Percentiles rank a stretch among this genome's conserved stretches.
Conservation (phyloP, 2,113 vertebrate species). For the Gyps fulvus region DNA sequence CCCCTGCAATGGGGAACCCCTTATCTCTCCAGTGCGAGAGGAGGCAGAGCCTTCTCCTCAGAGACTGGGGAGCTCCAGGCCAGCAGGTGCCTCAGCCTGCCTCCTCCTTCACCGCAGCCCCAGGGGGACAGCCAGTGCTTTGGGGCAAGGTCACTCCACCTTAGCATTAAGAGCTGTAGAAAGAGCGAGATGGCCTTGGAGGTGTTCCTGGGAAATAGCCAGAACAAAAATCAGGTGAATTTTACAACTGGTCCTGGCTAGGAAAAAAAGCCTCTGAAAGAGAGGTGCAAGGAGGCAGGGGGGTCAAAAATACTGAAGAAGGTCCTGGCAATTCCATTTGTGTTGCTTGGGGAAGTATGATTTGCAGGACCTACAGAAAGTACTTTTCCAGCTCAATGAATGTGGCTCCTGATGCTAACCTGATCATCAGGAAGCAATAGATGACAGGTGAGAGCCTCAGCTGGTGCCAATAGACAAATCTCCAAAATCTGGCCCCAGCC, state of each 20-base stretch:
- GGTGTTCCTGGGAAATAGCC: neutral
- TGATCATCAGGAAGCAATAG: neutral
- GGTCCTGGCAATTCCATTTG: neutral
- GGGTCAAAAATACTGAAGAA: neutral
- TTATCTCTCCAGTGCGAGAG: neutral
- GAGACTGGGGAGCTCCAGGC: neutral
- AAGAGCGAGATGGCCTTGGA: neutral
- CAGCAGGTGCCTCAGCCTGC: neutral
- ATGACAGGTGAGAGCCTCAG: neutral
- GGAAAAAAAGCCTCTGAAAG: neutral
- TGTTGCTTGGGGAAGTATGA: neutral
- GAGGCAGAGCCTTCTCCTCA: neutral
- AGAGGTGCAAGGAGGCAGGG: neutral
- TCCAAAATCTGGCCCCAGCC: neutral
- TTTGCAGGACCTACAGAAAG: neutral
- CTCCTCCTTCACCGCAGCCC: neutral
- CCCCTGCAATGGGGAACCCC: neutral
- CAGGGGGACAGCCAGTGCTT: neutral
- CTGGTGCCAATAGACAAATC: neutral
- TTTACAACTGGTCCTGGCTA: neutral
- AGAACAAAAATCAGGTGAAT: neutral
- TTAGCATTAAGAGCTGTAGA: neutral
- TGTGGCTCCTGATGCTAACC: neutral
- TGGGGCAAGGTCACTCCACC: neutral
- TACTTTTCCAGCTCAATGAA: neutral